Conservation (phyloP, 2,797 vertebrate species). For the Thamnophis elegans region DNA sequence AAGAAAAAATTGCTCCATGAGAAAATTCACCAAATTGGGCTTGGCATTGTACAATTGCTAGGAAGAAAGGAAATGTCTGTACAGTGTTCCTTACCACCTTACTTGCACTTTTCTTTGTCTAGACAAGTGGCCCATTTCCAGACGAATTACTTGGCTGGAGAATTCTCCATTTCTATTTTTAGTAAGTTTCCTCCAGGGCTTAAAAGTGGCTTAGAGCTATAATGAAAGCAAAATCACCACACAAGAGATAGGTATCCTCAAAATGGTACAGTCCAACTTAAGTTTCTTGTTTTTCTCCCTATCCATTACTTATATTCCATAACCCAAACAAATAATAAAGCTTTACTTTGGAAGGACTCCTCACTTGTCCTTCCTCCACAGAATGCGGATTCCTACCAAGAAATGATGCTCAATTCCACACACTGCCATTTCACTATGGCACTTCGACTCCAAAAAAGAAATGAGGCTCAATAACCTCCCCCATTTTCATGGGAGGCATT, state of each 20-base stretch:
- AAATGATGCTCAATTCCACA: background rate
- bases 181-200: background rate
- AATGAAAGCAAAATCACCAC: background rate
- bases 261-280: background rate
- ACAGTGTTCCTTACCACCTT: background rate
- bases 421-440: background rate
- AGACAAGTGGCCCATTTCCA: background rate
- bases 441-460: background rate
- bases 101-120: background rate
- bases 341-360: background rate
- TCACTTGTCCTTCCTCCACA: background rate
- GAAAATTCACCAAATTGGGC: background rate
- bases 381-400: background rate
- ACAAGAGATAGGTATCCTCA: background rate
- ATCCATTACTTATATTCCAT: background rate
- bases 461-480: background rate
- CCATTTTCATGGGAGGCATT: background rate
- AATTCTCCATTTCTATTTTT: background rate
- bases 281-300: background rate
- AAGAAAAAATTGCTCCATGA: background rate
- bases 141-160: background rate
- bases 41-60: background rate
- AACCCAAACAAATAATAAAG: background rate
- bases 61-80: background rate
- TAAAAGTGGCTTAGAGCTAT: background rate